These are phyloP conservation scores for Epinephelus awoara DNA, from an alignment of 2,797 vertebrate species.

Conservation along the genomic window DNA sequence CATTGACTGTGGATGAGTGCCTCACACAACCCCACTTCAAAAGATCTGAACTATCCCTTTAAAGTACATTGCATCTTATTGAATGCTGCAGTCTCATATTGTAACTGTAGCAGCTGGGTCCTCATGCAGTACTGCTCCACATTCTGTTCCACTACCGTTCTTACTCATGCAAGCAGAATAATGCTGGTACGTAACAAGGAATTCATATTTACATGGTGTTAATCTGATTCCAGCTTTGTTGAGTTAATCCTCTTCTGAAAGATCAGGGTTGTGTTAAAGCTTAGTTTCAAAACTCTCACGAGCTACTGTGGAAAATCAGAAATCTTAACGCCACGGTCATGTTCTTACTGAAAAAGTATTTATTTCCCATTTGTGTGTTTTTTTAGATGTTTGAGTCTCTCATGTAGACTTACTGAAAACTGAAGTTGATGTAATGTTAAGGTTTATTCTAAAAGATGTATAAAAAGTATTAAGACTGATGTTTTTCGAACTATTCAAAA, in stretches of 20 bases:
- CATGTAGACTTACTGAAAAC: background rate
- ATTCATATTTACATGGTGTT: conserved; percentile 30
- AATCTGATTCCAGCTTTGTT: conserved; percentile 47
- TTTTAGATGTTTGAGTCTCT: background rate
- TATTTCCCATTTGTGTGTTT: background rate
- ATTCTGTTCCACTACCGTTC: background rate
- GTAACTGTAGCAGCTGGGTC: background rate
- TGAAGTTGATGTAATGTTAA: background rate
- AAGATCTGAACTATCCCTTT: too few relatives aligned
- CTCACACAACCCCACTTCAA: too few relatives aligned
- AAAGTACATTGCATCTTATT: background rate
- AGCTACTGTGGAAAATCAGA: conserved; percentile 25
- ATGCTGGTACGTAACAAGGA: conserved; percentile 34
- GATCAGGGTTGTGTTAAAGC: conserved; percentile 41
- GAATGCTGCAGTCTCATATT: background rate
- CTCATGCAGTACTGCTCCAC: background rate
- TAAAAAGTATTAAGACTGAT: background rate
- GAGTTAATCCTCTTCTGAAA: conserved; percentile 43
- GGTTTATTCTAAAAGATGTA: background rate
- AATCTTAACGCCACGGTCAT: background rate
- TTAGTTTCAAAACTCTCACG: conserved; percentile 47
- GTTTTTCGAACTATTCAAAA: background rate
- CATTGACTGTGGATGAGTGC: too few relatives aligned
- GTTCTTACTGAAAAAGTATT: background rate
- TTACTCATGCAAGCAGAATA: background rate